Conservation (phyloP, 2,797 vertebrate genomes). For the Peromyscus nudipes region DNA sequence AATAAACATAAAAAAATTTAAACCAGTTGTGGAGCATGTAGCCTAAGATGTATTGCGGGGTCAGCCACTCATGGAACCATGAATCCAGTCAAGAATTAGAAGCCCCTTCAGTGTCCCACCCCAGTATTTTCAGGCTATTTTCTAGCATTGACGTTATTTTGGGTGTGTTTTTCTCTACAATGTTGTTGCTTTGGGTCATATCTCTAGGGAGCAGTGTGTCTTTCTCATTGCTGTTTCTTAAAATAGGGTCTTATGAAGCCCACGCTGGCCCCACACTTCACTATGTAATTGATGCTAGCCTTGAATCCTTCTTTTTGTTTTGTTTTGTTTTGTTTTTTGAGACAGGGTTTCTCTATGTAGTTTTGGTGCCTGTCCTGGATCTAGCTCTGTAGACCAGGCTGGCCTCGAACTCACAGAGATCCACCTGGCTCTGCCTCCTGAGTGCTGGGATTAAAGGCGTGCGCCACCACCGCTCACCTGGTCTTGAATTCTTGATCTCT, state of each 20-base stretch:
- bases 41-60: not conserved
- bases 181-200: not conserved
- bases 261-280: not conserved
- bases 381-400: too few relatives aligned
- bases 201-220: not conserved
- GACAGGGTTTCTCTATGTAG: too few relatives aligned
- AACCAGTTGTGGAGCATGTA: not conserved
- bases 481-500: not conserved
- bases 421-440: too few relatives aligned
- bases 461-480: too few relatives aligned
- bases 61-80: not conserved
- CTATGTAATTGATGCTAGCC: not conserved
- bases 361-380: too few relatives aligned
- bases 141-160: not conserved
- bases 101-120: not conserved
- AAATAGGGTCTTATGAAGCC: not conserved
- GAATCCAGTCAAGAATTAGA: not conserved
- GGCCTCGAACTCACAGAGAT: too few relatives aligned
- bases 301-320: not conserved
- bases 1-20: not conserved
- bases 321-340: too few relatives aligned
- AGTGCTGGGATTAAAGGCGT: too few relatives aligned
- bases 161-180: not conserved
- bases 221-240: not conserved
- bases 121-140: not conserved